Conservation (phyloP, 1,140 invertebrate genomes). For the Brachionus asplanchnoidis region DNA sequence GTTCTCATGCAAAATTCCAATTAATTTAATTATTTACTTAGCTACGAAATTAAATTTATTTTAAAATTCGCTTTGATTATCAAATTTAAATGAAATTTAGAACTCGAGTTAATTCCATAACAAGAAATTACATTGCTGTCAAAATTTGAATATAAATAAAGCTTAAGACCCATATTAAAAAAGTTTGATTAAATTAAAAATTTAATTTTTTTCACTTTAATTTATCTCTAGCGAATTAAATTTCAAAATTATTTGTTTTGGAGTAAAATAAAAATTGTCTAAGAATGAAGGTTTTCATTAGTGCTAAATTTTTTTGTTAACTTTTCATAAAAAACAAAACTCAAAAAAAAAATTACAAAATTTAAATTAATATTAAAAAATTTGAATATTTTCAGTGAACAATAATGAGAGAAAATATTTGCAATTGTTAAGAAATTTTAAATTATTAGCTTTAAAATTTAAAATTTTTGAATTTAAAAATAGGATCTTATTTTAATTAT, state of each 20-base stretch:
- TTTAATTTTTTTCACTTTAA: neutral
- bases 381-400: neutral
- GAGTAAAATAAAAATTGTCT: neutral
- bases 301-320: neutral
- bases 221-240: neutral
- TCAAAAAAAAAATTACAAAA: neutral
- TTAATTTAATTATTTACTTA: neutral
- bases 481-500: neutral
- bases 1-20: conserved; percentile 27
- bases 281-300: neutral
- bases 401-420: neutral
- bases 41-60: neutral
- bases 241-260: neutral
- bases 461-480: neutral
- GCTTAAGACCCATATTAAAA: neutral
- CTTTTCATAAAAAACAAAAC: neutral
- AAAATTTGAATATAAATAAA: neutral
- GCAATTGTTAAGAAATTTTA: neutral
- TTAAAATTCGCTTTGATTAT: neutral
- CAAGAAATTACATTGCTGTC: neutral
- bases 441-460: neutral
- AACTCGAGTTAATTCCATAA: neutral
- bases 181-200: neutral
- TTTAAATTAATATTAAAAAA: neutral
- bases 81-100: neutral